Evolutionary conservation across 1,140 invertebrate genomes (phyloP), one percentile per base, ranked within the genome.

Genomic region (Armadillidium nasatum): DNA sequence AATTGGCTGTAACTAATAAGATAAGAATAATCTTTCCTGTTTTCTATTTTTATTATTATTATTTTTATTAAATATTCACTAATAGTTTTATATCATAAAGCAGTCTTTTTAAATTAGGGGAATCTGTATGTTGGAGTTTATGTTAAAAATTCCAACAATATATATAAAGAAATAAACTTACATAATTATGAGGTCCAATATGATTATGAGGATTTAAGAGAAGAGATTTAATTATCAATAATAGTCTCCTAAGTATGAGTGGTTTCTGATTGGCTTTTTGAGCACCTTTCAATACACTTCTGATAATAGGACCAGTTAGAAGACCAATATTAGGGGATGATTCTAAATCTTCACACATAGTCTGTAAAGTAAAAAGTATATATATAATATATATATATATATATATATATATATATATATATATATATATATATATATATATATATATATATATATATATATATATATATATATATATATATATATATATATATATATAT

Each of bases 101-200:
- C n/a, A n/a, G n/a, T n/a, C n/a, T n/a, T n/a, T n/a, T n/a, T n/a
- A n/a, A n/a, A n/a, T n/a, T n/a, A n/a, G n/a, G n/a, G n/a, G n/a
- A n/a, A n/a, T n/a, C n/a, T n/a, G n/a, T n/a, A n/a, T n/a, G n/a
- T n/a, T n/a, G n/a, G n/a, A n/a, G n/a, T n/a, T n/a, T n/a, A n/a
- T n/a, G n/a, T n/a, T n/a, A n/a, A n/a, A n/a, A n/a, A n/a, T n/a
- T n/a, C n/a, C n/a, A n/a, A n/a, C n/a, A n/a, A n/a, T n/a, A n/a
- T n/a, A n/a, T n/a, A n/a, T n/a, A n/a, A n/a, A n/a, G n/a, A n/a
- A n/a, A n/a, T n/a, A n/a, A n/a, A n/a, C 77, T 80, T 71, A 78
- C 79, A 80, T 80, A 80, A 76, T 78, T 80, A 44, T 78, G 76
- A 33, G 77, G 79, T 0, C 79, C 79, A 10, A 80, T 54, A 22